These are phyloP conservation scores for Phylloscopus trochilus DNA, from an alignment of 2,113 vertebrate genomes.

Conservation along the genomic window DNA sequence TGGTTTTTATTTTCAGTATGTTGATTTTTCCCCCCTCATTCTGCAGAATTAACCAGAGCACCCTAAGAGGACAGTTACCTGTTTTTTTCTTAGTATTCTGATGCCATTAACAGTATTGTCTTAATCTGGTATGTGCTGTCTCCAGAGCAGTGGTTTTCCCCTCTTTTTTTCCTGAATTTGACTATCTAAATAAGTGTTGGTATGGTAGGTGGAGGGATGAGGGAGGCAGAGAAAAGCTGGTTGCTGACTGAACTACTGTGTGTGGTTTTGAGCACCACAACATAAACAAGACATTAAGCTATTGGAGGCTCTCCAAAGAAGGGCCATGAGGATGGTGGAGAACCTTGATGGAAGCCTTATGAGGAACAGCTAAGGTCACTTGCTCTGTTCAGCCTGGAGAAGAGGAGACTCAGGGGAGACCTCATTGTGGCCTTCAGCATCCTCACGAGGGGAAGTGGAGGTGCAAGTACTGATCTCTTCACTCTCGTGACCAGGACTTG, in stretches of 20 bases:
- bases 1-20: not conserved
- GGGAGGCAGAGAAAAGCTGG: not conserved
- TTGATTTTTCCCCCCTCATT: not conserved
- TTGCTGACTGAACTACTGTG: not conserved
- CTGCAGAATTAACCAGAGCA: slow-evolving; percentile 46
- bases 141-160: not conserved
- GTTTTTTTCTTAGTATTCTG: not conserved
- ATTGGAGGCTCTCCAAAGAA: not conserved
- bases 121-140: not conserved
- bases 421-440: too few species aligned
- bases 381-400: too few species aligned
- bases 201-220: not conserved
- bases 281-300: not conserved
- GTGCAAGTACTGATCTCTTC: too few species aligned
- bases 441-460: too few species aligned
- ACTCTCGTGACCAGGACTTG: too few species aligned
- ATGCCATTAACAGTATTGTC: not conserved
- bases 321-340: not conserved
- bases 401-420: too few species aligned
- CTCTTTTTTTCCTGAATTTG: not conserved
- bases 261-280: not conserved
- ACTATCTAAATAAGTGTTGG: not conserved
- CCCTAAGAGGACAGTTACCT: slow-evolving; percentile 31
- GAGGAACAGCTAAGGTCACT: too few species aligned
- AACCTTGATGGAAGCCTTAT: not conserved